Evolutionary conservation across 2,888 invertebrate genomes (phyloP), one percentile per base, ranked within the genome.

Genomic region (Tenthredo livida): DNA sequence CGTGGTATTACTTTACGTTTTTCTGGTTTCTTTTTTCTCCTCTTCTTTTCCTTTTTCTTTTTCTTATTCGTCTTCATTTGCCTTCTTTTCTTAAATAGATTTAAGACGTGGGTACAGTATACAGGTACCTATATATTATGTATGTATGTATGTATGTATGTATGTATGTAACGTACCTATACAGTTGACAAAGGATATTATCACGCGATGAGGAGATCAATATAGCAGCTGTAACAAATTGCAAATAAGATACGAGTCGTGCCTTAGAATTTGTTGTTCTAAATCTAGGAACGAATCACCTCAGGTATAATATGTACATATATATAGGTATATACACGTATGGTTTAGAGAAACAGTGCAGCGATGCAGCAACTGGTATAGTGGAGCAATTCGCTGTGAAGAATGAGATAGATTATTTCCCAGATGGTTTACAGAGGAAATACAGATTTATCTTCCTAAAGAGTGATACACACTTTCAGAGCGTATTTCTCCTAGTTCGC

Each of bases 401-500:
- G 50, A 83, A 83, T 83, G 83, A 83, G 83, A 15, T 33, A 65
- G 65, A 83, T 83, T 67, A 83, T 83, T 83, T 83, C 83, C 83
- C 70, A 65, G 83, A 70, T 83, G 70, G 83, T 83, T 83, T 70
- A 83, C 67, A 70, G 83, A 47, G 83, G 67, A 67, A 67, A 70
- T 83, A 83, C 67, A 43, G 70, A 83, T 83, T 83, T 67, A 50
- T 83, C 70, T 83, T 67, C n/a, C 29, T 47, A 50, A 58, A 80
- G 80, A 80, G 80, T 80, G 80, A 80, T 80, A 80, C 61, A 77
- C 50, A 33, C 50, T 77, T 77, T 29, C 80, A 21, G 80, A 61
- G 50, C 21, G 15, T 7, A 40, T 58, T 50, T 40, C 61, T 50
- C 21, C 40, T 73, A 25, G 61, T 9, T 12, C 21, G 61, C 21